Evolutionary conservation across 2,113 vertebrate genomes (phyloP).

Genomic region (Australoheros scitulus): DNA sequence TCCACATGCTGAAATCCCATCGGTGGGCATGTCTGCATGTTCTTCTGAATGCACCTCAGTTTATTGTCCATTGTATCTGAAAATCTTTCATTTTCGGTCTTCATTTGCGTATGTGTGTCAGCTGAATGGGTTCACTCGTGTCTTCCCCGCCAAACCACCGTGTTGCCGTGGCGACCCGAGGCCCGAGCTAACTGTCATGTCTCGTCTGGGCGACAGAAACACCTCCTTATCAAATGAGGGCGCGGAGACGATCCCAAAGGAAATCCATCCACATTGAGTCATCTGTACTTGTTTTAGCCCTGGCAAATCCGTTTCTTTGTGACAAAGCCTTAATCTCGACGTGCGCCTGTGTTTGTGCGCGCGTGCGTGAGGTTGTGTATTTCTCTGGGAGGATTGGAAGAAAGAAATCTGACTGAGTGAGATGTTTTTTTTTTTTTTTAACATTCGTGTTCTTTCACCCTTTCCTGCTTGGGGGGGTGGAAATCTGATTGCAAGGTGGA

Average conservation of each 20-base stretch:
- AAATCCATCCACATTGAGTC: slow-evolving; percentile 73
- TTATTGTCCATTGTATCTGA: neutral
- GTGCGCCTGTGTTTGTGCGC: slow-evolving; percentile 28
- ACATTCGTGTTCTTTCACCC: slow-evolving; percentile 42
- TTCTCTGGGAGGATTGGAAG: slow-evolving; percentile 62
- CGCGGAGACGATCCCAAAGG: slow-evolving; percentile 66
- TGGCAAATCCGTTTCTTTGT: slow-evolving; percentile 73
- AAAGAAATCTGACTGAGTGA: slow-evolving; percentile 58
- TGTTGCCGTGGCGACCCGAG: slow-evolving; percentile 53
- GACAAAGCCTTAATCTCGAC: slow-evolving; percentile 77
- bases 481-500: slow-evolving; percentile 69
- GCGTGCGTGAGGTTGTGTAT: slow-evolving; percentile 28
- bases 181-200: slow-evolving; percentile 30
- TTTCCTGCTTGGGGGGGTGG: neutral
- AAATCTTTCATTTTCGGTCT: slow-evolving; percentile 22
- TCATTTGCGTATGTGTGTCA: slow-evolving; percentile 6
- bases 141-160: slow-evolving; percentile 25
- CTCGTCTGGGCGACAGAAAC: slow-evolving; percentile 49
- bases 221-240: slow-evolving; percentile 64
- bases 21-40: neutral
- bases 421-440: slow-evolving; percentile 41
- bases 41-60: neutral
- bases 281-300: slow-evolving; percentile 74
- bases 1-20: neutral
- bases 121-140: slow-evolving; percentile 21